Conservation (phyloP, 2,888 invertebrate species). For the Drosophila prolongata region DNA sequence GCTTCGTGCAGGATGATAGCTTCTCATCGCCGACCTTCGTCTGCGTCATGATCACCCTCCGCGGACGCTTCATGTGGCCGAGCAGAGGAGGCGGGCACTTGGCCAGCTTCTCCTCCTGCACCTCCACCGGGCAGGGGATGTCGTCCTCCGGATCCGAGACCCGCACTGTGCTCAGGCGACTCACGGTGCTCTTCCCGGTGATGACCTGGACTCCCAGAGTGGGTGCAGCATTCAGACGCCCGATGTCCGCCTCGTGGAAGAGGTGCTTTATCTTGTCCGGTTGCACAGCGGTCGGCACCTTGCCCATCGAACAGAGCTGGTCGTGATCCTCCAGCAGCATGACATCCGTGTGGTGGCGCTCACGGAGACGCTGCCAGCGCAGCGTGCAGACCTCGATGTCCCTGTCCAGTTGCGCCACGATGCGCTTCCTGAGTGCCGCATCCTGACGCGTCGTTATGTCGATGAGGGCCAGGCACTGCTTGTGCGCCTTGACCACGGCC, state of each 20-base stretch:
- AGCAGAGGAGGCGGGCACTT: neutral
- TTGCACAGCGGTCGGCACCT: conserved; percentile 10
- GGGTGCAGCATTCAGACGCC: neutral
- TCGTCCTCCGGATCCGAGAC: conserved; percentile 22
- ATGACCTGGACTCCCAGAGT: conserved; percentile 7
- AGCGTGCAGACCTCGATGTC: conserved; percentile 28
- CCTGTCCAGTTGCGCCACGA: conserved; percentile 16
- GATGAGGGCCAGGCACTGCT: conserved; percentile 34
- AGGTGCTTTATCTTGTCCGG: neutral
- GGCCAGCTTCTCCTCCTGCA: neutral
- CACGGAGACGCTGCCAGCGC: conserved; percentile 14
- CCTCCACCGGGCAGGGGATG: neutral
- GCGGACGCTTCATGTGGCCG: neutral
- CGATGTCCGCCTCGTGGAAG: conserved; percentile 12
- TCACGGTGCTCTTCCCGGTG: neutral
- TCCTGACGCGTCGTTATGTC: conserved; percentile 5
- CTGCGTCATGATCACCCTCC: neutral
- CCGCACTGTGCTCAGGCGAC: neutral
- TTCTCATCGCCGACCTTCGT: neutral
- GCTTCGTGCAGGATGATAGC: neutral
- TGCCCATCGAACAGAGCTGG: conserved; percentile 12
- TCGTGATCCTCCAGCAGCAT: conserved; percentile 19
- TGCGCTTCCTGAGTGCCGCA: conserved; percentile 7
- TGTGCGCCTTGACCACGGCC: conserved; percentile 30
- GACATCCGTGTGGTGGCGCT: conserved; percentile 24